Evolutionary conservation across 2,797 vertebrate genomes (phyloP).

Genomic region (Hippoglossus hippoglossus): DNA sequence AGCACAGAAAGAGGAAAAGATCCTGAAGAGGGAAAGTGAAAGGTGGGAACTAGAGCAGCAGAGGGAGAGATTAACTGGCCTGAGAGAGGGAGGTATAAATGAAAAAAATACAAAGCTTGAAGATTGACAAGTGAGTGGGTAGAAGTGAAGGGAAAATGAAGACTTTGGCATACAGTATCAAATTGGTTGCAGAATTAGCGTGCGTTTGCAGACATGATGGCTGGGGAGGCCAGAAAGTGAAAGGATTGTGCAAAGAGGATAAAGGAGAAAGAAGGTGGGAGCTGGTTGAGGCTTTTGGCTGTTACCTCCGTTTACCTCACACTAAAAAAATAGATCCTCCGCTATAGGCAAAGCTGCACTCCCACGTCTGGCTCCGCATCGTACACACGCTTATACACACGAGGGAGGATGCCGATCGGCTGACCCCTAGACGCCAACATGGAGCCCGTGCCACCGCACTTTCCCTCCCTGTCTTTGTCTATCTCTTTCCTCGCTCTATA

Average conservation of each 20-base stretch:
- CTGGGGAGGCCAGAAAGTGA: conserved; percentile 46
- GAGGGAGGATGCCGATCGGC: conserved; percentile 11
- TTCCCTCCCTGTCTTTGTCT: conserved; percentile 32
- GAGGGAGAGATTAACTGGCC: conserved; percentile 48
- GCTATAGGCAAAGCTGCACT: conserved; percentile 39
- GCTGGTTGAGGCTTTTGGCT: conserved; percentile 42
- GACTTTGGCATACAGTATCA: conserved; percentile 51
- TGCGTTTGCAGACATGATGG: conserved; percentile 47
- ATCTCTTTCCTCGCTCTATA: conserved; percentile 22
- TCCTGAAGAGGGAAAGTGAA: conserved; percentile 13
- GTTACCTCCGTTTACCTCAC: conserved; percentile 56
- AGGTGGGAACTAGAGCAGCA: conserved; percentile 35
- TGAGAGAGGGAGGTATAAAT: conserved; percentile 56
- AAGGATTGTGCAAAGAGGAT: conserved; percentile 62
- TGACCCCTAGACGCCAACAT: conserved; percentile 15
- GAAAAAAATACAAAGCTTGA: conserved; percentile 55
- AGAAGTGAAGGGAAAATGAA: conserved; percentile 65
- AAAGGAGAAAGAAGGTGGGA: conserved; percentile 44
- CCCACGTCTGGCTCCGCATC: conserved; percentile 24
- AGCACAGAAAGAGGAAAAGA: conserved; percentile 34
- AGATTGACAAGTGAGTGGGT: conserved; percentile 72
- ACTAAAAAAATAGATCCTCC: conserved; percentile 46
- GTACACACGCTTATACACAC: conserved; percentile 15
- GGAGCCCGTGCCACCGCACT: conserved; percentile 25
- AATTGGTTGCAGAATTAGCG: conserved; percentile 67